phyloP scores from a whole-genome alignment of 2,888 invertebrate species.

The Dendrolimus houi region DNA sequence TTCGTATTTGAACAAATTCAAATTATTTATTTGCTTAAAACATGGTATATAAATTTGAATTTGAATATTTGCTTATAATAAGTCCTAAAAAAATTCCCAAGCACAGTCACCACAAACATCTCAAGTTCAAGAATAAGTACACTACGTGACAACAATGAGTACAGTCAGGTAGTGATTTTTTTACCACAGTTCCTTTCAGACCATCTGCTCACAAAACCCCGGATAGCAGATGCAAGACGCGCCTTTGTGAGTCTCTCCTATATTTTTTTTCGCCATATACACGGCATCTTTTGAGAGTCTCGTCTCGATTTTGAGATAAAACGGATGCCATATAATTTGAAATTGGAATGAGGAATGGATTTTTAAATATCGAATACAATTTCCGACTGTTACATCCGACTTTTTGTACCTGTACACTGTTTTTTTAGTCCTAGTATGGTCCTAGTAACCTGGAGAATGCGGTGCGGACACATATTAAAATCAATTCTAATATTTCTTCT shows the following conservation, averaged over 20 bases:
- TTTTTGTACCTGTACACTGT: not conserved
- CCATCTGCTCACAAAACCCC: slow-evolving; percentile 50
- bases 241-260: slow-evolving; percentile 31
- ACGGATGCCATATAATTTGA: not conserved
- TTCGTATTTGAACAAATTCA: no score
- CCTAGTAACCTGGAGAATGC: no score
- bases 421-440: not conserved
- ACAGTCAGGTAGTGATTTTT: slow-evolving; percentile 11
- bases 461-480: no score
- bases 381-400: not conserved
- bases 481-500: no score
- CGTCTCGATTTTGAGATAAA: not conserved
- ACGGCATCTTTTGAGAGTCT: not conserved
- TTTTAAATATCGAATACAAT: not conserved
- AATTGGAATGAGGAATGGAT: not conserved
- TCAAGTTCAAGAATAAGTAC: slow-evolving; percentile 6
- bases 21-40: no score
- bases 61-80: no score
- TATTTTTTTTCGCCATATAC: slow-evolving; percentile 28
- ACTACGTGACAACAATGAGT: slow-evolving; percentile 5
- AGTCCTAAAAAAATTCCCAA: not conserved
- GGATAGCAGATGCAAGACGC: slow-evolving; percentile 59
- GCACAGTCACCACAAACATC: slow-evolving; percentile 2
- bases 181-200: slow-evolving; percentile 11
- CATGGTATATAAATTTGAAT: no score